Evolutionary conservation across 1,140 invertebrate genomes (phyloP).

Genomic region (Pygmarrhopalites habei): DNA sequence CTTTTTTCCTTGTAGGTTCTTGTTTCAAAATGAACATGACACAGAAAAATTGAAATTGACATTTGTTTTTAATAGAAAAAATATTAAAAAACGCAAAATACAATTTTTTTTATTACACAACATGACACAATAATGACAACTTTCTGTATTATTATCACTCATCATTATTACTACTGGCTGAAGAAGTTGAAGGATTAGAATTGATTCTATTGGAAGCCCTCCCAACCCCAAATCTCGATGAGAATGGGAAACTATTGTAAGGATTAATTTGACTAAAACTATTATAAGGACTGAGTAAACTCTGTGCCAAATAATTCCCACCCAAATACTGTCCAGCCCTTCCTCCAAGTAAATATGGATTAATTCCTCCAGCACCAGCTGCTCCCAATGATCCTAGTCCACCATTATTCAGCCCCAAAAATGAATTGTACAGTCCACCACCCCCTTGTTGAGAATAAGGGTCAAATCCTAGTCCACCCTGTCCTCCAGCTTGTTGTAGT

Average conservation of each 20-base stretch:
- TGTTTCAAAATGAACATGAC: no score
- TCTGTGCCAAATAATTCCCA: conserved; percentile 21
- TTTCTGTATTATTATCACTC: no score
- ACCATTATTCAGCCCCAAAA: conserved; percentile 4
- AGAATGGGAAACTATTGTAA: conserved; percentile 25
- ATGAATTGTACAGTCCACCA: conserved; percentile 22
- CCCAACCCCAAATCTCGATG: conserved; percentile 32
- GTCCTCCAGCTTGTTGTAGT: conserved; percentile 1
- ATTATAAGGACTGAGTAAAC: conserved; percentile 22
- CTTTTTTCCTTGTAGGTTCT: no score
- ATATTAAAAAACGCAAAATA: no score
- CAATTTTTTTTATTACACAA: no score
- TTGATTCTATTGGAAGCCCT: conserved; percentile 8
- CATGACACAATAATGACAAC: neutral
- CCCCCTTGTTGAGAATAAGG: conserved; percentile 5
- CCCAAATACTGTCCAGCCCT: conserved; percentile 20
- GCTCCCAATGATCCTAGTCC: conserved; percentile 2
- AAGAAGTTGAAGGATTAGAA: neutral
- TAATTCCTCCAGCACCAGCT: conserved; percentile 21
- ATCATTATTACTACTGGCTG: conserved; percentile 19
- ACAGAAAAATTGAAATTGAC: no score
- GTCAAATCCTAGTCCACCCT: neutral
- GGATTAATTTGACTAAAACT: conserved; percentile 25
- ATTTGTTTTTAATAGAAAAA: no score
- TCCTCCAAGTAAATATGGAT: conserved; percentile 24